phyloP scores from a whole-genome alignment of 2,888 invertebrate genomes.

The Fragum sueziense region DNA sequence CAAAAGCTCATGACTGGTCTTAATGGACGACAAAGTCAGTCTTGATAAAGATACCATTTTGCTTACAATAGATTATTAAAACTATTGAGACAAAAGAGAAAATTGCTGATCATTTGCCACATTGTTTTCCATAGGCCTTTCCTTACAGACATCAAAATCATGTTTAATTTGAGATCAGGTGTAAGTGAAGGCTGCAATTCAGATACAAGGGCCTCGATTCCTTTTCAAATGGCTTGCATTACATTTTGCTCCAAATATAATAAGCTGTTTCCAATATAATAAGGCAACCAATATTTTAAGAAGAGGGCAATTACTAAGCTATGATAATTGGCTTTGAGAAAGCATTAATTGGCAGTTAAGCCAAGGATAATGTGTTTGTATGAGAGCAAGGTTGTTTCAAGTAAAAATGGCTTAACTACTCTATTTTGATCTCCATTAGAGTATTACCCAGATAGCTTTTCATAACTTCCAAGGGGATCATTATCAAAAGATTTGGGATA shows the following conservation, averaged over 20 bases:
- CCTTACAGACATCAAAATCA: too few species aligned
- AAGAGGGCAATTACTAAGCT: conserved; percentile 26
- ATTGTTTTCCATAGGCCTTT: too few species aligned
- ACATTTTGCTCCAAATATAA: background rate
- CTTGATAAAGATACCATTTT: too few species aligned
- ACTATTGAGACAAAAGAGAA: background rate
- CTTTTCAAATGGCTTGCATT: background rate
- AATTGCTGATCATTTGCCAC: background rate
- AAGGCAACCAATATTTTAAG: conserved; percentile 9
- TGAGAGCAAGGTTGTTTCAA: conserved; percentile 4
- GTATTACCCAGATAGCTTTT: background rate
- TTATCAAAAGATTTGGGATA: background rate
- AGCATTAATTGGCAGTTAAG: conserved; percentile 18
- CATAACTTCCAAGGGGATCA: background rate
- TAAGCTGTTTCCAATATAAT: background rate
- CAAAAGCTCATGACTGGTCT: too few species aligned
- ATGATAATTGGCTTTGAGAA: conserved; percentile 25
- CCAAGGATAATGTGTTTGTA: background rate
- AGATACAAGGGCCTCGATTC: too few species aligned
- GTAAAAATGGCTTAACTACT: background rate
- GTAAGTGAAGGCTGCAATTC: too few species aligned
- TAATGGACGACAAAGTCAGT: too few species aligned
- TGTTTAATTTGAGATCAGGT: too few species aligned
- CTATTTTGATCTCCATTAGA: conserved; percentile 9
- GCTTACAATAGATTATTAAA: background rate